Evolutionary conservation across 2,888 invertebrate genomes (phyloP).

Genomic region (Troilus luridus): DNA sequence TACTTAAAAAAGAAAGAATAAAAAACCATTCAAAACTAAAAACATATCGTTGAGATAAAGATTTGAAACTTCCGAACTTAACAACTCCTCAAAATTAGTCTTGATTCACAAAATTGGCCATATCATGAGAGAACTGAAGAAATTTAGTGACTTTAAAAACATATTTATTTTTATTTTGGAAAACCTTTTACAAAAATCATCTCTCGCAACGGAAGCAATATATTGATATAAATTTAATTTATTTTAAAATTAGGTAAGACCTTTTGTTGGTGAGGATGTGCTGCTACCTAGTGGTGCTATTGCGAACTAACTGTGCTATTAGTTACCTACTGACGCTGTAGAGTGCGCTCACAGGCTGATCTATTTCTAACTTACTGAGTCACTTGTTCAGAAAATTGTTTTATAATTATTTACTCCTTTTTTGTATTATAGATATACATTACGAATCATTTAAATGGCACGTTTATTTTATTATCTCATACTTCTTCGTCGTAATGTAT

Average conservation of each 20-base stretch:
- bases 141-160: no score
- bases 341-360: not conserved
- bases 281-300: not conserved
- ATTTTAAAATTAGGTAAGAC: not conserved
- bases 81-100: no score
- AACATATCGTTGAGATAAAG: no score
- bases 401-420: not conserved
- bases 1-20: no score
- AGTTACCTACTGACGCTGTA: not conserved
- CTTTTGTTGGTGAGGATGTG: not conserved
- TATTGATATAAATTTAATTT: not conserved
- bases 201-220: no score
- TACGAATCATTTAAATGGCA: not conserved
- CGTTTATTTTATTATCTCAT: not conserved
- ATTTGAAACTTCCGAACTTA: no score
- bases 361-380: no score
- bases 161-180: no score
- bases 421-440: not conserved
- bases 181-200: no score
- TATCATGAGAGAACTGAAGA: no score
- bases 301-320: not conserved
- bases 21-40: no score
- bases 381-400: not conserved
- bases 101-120: no score
- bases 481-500: not conserved